Evolutionary conservation across 1,140 invertebrate species (phyloP).

Genomic region (Laupala kohalensis): DNA sequence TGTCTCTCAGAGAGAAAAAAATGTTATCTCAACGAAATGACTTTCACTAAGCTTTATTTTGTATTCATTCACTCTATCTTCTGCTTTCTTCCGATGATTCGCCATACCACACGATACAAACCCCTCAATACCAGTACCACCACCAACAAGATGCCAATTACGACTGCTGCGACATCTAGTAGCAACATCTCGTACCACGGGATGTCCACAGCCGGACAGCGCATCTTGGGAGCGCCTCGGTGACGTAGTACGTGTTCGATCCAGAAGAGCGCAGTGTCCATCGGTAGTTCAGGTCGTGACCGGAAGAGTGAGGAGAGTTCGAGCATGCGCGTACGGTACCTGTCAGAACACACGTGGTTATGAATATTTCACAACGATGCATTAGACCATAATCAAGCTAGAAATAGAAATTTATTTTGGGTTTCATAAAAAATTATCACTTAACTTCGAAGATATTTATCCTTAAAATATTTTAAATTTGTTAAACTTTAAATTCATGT

Average conservation of each 20-base stretch:
- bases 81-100: neutral
- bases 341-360: too few species aligned
- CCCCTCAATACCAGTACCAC: neutral
- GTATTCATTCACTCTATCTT: neutral
- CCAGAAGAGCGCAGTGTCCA: constrained; percentile 24
- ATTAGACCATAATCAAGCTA: too few species aligned
- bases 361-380: too few species aligned
- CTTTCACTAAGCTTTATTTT: too few species aligned
- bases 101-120: neutral
- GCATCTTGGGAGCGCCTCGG: constrained; percentile 25
- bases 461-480: too few species aligned
- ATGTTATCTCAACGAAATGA: too few species aligned
- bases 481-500: too few species aligned
- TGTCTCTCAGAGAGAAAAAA: too few species aligned
- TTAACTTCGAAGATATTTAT: too few species aligned
- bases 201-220: constrained; percentile 28
- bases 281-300: constrained; percentile 17
- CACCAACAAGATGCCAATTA: constrained; percentile 13
- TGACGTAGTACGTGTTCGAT: constrained; percentile 25
- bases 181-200: constrained; percentile 31
- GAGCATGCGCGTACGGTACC: constrained; percentile 14
- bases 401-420: too few species aligned
- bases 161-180: constrained; percentile 26
- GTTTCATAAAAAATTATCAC: too few species aligned
- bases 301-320: constrained; percentile 11